A percentile compares a stretch with the other conserved stretches of the same genome.
Evolutionary conservation across 2,888 invertebrate species (phyloP).

Genomic region (Rhamnusium bicolor): DNA sequence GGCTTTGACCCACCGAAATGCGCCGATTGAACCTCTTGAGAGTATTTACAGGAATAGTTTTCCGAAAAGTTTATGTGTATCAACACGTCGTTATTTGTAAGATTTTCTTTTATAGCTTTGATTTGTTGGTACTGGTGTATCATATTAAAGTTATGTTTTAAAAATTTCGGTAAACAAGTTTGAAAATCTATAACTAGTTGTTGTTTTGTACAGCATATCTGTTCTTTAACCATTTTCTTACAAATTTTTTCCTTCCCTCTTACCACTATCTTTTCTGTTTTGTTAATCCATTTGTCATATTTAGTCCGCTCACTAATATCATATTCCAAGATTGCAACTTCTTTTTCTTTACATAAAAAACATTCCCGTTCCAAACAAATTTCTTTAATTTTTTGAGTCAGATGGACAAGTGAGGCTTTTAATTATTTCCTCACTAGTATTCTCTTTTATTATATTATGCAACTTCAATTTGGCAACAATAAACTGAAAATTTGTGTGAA

Average conservation of each 20-base stretch:
- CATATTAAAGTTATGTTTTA: neutral
- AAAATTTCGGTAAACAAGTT: neutral
- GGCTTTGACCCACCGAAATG: slow-evolving; percentile 40
- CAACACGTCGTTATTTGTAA: no score
- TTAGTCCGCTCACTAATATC: neutral
- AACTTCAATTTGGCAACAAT: neutral
- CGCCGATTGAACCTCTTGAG: slow-evolving; percentile 24
- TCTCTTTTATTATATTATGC: neutral
- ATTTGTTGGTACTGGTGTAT: neutral
- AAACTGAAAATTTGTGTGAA: neutral
- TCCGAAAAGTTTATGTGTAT: slow-evolving; percentile 36
- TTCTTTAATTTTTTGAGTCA: neutral
- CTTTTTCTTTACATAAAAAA: neutral
- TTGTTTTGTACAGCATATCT: neutral
- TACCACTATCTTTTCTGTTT: neutral
- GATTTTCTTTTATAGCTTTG: neutral
- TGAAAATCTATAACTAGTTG: neutral
- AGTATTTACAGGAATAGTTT: slow-evolving; percentile 36
- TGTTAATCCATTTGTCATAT: neutral
- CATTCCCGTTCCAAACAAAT: neutral
- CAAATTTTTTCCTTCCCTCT: neutral
- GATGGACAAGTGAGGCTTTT: neutral
- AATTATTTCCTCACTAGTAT: neutral
- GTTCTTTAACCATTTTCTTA: neutral
- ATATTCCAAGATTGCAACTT: neutral